These are phyloP conservation scores for Phyto melanocephala DNA, from an alignment of 2,888 invertebrate species.

Conservation along the genomic window DNA sequence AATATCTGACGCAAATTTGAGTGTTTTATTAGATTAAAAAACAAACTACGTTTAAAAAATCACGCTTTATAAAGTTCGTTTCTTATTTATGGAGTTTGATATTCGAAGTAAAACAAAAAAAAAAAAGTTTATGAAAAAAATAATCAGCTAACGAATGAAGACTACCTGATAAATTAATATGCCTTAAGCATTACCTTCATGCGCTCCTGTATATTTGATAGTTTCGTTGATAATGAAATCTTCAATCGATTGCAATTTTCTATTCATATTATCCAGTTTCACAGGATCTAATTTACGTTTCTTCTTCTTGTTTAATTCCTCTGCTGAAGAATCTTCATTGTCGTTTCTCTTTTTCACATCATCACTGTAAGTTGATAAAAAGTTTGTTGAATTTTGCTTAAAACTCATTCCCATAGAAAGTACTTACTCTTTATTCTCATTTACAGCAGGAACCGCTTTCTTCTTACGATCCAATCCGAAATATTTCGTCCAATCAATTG, in stretches of 20 bases:
- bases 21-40: too few species aligned
- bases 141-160: too few species aligned
- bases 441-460: slow-evolving; percentile 78
- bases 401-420: not conserved
- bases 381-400: not conserved
- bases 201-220: slow-evolving; percentile 86
- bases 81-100: too few species aligned
- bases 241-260: slow-evolving; percentile 87
- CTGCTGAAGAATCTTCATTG: slow-evolving; percentile 69
- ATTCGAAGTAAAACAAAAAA: too few species aligned
- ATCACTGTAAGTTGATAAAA: slow-evolving; percentile 45
- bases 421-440: slow-evolving; percentile 56
- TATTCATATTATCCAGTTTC: slow-evolving; percentile 85
- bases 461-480: slow-evolving; percentile 91
- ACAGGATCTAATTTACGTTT: slow-evolving; percentile 79
- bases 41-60: too few species aligned
- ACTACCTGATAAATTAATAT: too few species aligned
- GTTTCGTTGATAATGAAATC: slow-evolving; percentile 89
- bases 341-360: slow-evolving; percentile 68
- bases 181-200: slow-evolving; percentile 80
- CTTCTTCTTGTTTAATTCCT: slow-evolving; percentile 78
- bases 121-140: too few species aligned
- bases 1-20: too few species aligned
- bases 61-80: too few species aligned
- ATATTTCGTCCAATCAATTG: slow-evolving; percentile 92